Evolutionary conservation across 1,140 invertebrate genomes (phyloP).

Genomic region (Laodelphax striatellus): DNA sequence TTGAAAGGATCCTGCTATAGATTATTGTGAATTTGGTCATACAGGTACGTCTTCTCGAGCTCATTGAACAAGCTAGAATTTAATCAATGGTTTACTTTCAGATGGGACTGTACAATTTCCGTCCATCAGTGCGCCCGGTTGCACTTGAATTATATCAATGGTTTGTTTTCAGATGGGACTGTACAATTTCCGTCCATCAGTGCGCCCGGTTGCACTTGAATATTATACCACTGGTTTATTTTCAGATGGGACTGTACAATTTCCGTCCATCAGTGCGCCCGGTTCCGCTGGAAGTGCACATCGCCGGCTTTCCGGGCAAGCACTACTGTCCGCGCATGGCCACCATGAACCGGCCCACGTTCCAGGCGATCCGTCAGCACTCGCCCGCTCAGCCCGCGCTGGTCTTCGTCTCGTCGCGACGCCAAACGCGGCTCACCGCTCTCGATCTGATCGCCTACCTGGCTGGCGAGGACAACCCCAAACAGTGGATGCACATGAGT

Average conservation of each 20-base stretch:
- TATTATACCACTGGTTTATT: background rate
- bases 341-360: constrained; percentile 99
- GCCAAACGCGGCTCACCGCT: constrained; percentile 94
- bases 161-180: constrained; percentile 55
- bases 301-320: constrained; percentile 85
- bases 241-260: constrained; percentile 84
- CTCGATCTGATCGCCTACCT: constrained; percentile 91
- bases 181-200: constrained; percentile 96
- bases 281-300: constrained; percentile 93
- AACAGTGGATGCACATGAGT: constrained; percentile 87
- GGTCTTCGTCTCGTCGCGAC: constrained; percentile 94
- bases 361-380: constrained; percentile 87
- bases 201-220: constrained; percentile 87
- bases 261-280: constrained; percentile 95
- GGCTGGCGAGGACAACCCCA: constrained; percentile 82
- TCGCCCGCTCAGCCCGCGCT: constrained; percentile 82
- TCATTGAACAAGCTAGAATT: no score
- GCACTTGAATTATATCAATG: constrained; percentile 49
- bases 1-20: no score
- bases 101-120: constrained; percentile 94
- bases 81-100: constrained; percentile 19
- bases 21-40: no score
- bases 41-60: no score
- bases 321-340: constrained; percentile 99
- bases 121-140: constrained; percentile 93